Conservation (phyloP, 2,888 invertebrate genomes). For the Dyspetes luteomarginatus region DNA sequence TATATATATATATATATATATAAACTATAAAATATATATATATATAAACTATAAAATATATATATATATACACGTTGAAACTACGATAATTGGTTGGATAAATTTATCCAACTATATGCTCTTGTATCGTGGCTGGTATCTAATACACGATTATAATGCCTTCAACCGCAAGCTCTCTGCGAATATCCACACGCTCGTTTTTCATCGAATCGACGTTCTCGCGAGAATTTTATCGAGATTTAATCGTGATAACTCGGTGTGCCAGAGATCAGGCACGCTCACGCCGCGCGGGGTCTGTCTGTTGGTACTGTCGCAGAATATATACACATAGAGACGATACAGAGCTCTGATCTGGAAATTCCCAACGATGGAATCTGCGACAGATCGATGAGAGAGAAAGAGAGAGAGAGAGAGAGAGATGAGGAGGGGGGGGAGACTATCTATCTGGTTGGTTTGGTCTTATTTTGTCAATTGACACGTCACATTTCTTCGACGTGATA, state of each 20-base stretch:
- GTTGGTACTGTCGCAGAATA: too few species aligned
- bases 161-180: slow-evolving; percentile 3
- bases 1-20: too few species aligned
- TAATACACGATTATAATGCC: slow-evolving; percentile 19
- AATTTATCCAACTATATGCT: slow-evolving; percentile 54
- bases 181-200: slow-evolving; percentile 14
- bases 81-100: slow-evolving; percentile 69
- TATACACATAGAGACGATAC: too few species aligned
- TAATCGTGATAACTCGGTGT: slow-evolving; percentile 54
- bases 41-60: too few species aligned
- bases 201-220: slow-evolving; percentile 59
- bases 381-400: slow-evolving; percentile 1
- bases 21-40: too few species aligned
- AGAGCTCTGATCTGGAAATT: too few species aligned
- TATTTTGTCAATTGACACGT: slow-evolving; percentile 58
- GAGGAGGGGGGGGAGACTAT: neutral
- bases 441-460: slow-evolving; percentile 29
- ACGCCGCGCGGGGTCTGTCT: slow-evolving; percentile 34
- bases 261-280: slow-evolving; percentile 25
- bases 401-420: slow-evolving; percentile 11
- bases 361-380: slow-evolving; percentile 28
- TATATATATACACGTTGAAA: slow-evolving; percentile 55
- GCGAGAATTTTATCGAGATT: slow-evolving; percentile 61
- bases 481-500: slow-evolving; percentile 52
- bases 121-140: slow-evolving; percentile 6